Conservation (phyloP, 1,140 invertebrate genomes). For the Microplitis mediator region DNA sequence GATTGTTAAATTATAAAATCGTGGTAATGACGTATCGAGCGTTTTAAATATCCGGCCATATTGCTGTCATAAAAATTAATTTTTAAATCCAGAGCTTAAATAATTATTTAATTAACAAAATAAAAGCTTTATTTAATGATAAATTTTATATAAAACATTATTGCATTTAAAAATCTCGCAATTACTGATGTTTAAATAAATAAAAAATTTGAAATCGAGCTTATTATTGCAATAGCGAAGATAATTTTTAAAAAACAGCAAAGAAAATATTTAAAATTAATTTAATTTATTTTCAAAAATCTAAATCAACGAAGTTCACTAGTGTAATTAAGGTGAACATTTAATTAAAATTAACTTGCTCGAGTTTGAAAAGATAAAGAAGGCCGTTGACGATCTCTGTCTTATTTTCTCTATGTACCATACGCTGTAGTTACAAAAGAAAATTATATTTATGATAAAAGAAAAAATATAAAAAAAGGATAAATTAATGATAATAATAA, state of each 20-base stretch:
- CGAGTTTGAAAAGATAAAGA: conserved; percentile 3
- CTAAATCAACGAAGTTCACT: background rate
- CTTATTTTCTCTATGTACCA: conserved; percentile 45
- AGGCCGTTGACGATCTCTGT: conserved; percentile 32
- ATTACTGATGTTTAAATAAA: background rate
- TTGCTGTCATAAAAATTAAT: no score
- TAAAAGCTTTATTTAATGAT: conserved; percentile 9
- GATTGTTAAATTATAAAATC: no score
- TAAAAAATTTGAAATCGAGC: conserved; percentile 5
- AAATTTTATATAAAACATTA: background rate
- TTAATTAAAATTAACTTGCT: background rate
- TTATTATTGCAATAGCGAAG: background rate
- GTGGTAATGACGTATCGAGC: no score
- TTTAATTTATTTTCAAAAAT: background rate
- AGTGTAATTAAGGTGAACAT: background rate
- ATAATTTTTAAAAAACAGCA: background rate
- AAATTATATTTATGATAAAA: conserved; percentile 53
- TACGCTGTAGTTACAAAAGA: conserved; percentile 48
- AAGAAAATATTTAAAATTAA: no score
- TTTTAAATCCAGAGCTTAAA: background rate
- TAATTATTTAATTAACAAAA: background rate
- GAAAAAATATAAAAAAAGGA: no score
- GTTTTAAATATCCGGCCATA: no score
- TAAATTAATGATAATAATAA: no score
- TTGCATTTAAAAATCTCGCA: background rate